phyloP scores from a whole-genome alignment of 2,113 vertebrate species.

The Hydropotes inermis region DNA sequence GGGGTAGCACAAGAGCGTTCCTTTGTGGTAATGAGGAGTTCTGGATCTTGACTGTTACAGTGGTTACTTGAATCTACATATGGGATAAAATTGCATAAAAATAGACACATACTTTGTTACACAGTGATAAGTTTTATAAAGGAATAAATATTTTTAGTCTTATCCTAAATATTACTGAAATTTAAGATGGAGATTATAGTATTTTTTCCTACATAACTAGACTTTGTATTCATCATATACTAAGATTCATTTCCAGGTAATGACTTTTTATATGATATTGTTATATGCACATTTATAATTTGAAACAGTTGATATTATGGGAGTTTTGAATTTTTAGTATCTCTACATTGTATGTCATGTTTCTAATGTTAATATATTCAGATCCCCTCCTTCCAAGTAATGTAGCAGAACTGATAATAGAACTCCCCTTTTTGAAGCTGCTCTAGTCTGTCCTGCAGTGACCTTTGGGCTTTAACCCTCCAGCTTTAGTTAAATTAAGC shows the following conservation, averaged over 20 bases:
- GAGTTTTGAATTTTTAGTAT: conserved; percentile 42
- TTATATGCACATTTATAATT: background rate
- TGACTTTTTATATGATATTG: background rate
- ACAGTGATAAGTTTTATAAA: background rate
- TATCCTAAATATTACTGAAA: background rate
- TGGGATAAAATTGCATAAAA: background rate
- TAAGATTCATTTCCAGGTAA: background rate
- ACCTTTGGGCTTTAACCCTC: conserved; percentile 88
- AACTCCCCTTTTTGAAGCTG: conserved; percentile 60
- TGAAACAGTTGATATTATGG: background rate
- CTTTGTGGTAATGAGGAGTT: background rate
- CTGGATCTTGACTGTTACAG: background rate
- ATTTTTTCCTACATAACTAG: conserved; percentile 7
- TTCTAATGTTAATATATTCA: conserved; percentile 5
- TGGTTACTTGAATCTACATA: background rate
- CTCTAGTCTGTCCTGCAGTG: conserved; percentile 79
- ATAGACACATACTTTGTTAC: background rate
- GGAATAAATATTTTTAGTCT: background rate
- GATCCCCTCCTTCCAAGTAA: background rate
- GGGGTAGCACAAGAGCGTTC: background rate
- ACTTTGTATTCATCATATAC: background rate
- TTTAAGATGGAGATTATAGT: background rate
- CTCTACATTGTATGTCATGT: background rate
- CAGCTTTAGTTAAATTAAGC: conserved; percentile 87
- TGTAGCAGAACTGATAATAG: conserved; percentile 54